Evolutionary conservation across 2,797 vertebrate species (phyloP).

Genomic region (Coccyzus lansbergi): DNA sequence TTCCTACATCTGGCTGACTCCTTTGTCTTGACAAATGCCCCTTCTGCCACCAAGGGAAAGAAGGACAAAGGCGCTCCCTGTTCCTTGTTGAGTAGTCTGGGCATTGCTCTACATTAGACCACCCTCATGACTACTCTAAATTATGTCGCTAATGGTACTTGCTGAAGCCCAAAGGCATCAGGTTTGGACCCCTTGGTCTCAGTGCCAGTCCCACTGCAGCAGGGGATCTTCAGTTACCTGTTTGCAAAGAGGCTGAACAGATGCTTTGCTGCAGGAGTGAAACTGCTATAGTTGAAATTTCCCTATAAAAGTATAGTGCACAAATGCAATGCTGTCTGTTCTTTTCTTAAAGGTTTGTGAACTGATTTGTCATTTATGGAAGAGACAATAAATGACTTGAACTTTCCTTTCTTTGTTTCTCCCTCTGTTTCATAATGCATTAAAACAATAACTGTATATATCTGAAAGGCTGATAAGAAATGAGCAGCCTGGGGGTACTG

Average conservation of each 20-base stretch:
- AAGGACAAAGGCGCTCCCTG: not conserved
- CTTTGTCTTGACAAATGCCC: not conserved
- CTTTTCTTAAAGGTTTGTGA: not conserved
- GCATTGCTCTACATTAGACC: not conserved
- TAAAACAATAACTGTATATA: slow-evolving; percentile 37
- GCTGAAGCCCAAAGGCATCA: fast-evolving
- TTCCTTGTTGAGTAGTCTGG: not conserved
- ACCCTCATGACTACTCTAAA: not conserved
- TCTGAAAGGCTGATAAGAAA: slow-evolving; percentile 63
- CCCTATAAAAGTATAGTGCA: not conserved
- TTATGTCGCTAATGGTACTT: not conserved
- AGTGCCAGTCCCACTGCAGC: not conserved
- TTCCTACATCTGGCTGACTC: fast-evolving
- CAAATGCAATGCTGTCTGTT: not conserved
- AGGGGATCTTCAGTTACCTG: not conserved
- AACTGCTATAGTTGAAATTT: not conserved
- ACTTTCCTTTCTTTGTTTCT: slow-evolving; percentile 5
- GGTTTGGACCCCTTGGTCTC: not conserved
- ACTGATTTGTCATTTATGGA: not conserved
- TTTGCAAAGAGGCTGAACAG: not conserved
- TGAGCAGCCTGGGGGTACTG: slow-evolving; percentile 58
- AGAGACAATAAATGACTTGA: not conserved
- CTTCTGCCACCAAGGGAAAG: not conserved
- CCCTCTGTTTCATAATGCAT: slow-evolving; percentile 8
- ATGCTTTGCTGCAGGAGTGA: not conserved